Evolutionary conservation across 1,140 invertebrate species (phyloP).

Genomic region (Pemphigus obesinymphae): DNA sequence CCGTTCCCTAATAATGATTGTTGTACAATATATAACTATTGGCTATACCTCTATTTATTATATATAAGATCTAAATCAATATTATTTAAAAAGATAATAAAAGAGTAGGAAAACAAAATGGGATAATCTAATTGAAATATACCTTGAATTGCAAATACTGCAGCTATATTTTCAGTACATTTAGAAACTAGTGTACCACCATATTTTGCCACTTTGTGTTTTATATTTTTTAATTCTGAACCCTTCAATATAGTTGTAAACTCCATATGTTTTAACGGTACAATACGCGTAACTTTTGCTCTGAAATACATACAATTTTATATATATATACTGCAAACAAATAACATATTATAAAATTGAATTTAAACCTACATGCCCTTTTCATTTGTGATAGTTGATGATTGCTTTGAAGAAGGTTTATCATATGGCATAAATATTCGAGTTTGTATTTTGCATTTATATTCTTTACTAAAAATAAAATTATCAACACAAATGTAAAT

Average conservation of each 20-base stretch:
- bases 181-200: slow-evolving; percentile 70
- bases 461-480: slow-evolving; percentile 53
- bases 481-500: slow-evolving; percentile 6
- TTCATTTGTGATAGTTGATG: slow-evolving; percentile 26
- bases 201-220: slow-evolving; percentile 63
- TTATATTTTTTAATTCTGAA: slow-evolving; percentile 59
- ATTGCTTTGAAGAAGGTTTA: slow-evolving; percentile 48
- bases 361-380: slow-evolving; percentile 1
- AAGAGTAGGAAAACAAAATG: background rate
- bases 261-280: slow-evolving; percentile 71
- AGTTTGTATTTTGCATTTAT: slow-evolving; percentile 57
- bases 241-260: slow-evolving; percentile 69
- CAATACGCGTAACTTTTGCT: slow-evolving; percentile 50
- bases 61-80: too few species aligned
- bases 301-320: slow-evolving; percentile 47
- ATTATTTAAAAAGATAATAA: background rate
- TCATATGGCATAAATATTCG: slow-evolving; percentile 57
- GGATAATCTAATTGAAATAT: slow-evolving; percentile 11
- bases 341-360: slow-evolving; percentile 39
- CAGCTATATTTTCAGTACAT: slow-evolving; percentile 63
- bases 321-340: slow-evolving; percentile 6
- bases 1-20: too few species aligned
- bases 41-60: too few species aligned
- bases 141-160: slow-evolving; percentile 69
- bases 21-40: too few species aligned